These are phyloP conservation scores for Pantherophis alleghaniensis DNA, from an alignment of 2,797 vertebrate species.

Conservation along the genomic window DNA sequence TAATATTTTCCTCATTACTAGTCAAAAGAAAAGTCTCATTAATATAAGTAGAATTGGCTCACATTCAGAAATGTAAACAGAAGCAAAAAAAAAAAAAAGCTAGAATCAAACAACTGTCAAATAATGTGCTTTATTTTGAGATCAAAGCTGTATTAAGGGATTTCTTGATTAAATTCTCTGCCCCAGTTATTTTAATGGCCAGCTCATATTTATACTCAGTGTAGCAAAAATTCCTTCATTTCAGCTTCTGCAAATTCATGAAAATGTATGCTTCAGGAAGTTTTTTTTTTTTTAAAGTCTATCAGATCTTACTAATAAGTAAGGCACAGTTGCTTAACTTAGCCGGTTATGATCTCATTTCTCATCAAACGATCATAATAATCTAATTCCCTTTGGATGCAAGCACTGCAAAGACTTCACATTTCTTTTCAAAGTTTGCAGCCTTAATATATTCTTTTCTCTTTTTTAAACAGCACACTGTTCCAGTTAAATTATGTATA, in stretches of 20 bases:
- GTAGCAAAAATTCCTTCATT: conserved; percentile 61
- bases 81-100: neutral
- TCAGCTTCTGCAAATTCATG: conserved; percentile 65
- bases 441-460: conserved; percentile 13
- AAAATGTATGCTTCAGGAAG: conserved; percentile 52
- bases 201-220: conserved; percentile 55
- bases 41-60: neutral
- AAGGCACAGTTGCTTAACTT: conserved; percentile 50
- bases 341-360: conserved; percentile 55
- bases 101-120: conserved; percentile 38
- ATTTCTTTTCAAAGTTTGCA: conserved; percentile 39
- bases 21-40: neutral
- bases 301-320: conserved; percentile 53
- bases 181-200: conserved; percentile 57
- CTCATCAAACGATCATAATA: conserved; percentile 48
- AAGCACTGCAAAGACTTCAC: conserved; percentile 37
- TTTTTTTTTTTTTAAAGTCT: conserved; percentile 38
- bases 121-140: conserved; percentile 46
- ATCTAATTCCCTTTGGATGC: conserved; percentile 46
- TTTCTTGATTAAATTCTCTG: conserved; percentile 58
- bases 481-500: conserved; percentile 21
- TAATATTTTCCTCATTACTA: neutral
- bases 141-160: conserved; percentile 39
- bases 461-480: conserved; percentile 9
- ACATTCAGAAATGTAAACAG: neutral